phyloP scores from a whole-genome alignment of 2,113 vertebrate species.

The Amazona guildingii region DNA sequence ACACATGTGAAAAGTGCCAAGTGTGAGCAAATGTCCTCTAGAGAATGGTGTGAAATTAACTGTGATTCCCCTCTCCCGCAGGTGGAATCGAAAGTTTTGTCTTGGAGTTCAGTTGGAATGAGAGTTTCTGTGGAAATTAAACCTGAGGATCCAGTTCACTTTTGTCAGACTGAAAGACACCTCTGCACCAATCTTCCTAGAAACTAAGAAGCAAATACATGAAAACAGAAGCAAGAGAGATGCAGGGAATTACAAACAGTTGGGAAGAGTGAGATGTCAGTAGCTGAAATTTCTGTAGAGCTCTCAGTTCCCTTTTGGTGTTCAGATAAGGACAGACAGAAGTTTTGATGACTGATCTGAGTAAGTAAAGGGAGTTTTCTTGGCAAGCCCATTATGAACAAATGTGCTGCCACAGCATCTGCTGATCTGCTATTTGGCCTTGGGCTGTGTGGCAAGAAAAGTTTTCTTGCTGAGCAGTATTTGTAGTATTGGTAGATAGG shows the following conservation, averaged over 20 bases:
- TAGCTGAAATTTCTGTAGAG: not conserved
- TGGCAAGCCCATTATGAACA: not conserved
- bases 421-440: not conserved
- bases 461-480: not conserved
- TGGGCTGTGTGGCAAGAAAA: not conserved
- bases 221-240: not conserved
- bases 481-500: not conserved
- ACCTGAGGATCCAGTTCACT: not conserved
- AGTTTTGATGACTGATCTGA: not conserved
- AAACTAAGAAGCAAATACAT: fast-evolving
- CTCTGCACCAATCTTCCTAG: not conserved
- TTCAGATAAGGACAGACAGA: not conserved
- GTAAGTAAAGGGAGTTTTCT: not conserved
- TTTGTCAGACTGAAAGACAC: not conserved
- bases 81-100: not conserved
- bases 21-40: not conserved
- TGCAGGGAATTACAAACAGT: not conserved
- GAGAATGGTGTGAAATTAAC: not conserved
- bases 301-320: not conserved
- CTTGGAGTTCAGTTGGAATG: not conserved
- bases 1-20: not conserved
- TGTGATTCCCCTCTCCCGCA: not conserved
- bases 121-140: not conserved
- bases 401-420: not conserved
- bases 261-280: not conserved